Conservation (phyloP, 1,140 invertebrate species). For the Pseudomyrmex flavicornis region DNA sequence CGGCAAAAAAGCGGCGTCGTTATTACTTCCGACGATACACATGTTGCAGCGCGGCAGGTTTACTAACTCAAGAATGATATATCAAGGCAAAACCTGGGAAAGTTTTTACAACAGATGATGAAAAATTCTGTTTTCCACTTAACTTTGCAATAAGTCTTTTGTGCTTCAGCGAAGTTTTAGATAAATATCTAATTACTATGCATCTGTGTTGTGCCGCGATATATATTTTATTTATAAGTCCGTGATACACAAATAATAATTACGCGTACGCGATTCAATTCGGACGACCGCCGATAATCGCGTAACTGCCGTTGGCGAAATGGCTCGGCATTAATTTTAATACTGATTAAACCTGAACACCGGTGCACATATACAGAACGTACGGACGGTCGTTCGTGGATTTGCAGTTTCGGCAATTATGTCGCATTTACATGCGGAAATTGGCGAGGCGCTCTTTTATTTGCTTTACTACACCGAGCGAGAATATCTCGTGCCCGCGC, state of each 20-base stretch:
- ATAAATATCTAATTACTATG: neutral
- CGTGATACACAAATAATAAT: conserved; percentile 30
- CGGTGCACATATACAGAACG: neutral
- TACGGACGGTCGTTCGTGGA: neutral
- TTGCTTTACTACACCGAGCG: conserved; percentile 1
- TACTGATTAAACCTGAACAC: conserved; percentile 34
- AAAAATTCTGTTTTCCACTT: neutral
- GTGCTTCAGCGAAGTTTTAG: neutral
- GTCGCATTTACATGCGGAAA: conserved; percentile 60
- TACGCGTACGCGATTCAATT: conserved; percentile 47
- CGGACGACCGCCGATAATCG: conserved; percentile 41
- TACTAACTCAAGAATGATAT: neutral
- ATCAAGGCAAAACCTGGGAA: neutral
- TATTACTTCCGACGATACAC: neutral
- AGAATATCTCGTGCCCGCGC: neutral
- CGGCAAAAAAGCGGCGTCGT: neutral
- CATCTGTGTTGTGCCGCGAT: no score
- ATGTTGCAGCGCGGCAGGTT: neutral
- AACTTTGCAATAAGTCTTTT: no score
- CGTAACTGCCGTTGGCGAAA: conserved; percentile 44
- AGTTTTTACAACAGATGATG: no score
- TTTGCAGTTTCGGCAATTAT: conserved; percentile 55
- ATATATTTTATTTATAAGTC: conserved; percentile 16
- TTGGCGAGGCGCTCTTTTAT: conserved; percentile 54
- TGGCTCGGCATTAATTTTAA: conserved; percentile 57